Conservation (phyloP, 64 coral and sea anemone species). For the Montipora foliosa region DNA sequence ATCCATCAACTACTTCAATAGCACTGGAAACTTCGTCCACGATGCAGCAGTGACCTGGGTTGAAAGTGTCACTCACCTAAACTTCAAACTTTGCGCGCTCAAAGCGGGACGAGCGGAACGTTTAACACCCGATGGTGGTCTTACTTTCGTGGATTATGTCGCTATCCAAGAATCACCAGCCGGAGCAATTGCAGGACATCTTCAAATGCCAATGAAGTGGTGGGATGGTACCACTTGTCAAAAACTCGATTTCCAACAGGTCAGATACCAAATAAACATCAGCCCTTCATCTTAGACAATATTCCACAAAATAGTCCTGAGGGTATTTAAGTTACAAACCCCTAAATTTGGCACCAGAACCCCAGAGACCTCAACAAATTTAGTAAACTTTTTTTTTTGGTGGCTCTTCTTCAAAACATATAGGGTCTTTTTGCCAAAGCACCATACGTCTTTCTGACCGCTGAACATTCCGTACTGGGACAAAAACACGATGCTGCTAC, state of each 20-base stretch:
- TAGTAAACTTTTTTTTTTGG: no score
- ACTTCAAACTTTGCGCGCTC: slow-evolving; percentile 79
- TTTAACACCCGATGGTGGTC: slow-evolving; percentile 53
- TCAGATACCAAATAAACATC: background rate
- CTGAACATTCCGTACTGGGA: slow-evolving; percentile 10
- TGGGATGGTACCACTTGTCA: slow-evolving; percentile 89
- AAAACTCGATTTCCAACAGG: slow-evolving; percentile 39
- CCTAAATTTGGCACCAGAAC: no score
- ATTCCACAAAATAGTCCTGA: no score
- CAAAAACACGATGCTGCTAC: slow-evolving; percentile 22
- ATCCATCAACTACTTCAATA: slow-evolving; percentile 81
- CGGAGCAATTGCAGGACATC: slow-evolving; percentile 55
- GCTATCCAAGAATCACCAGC: slow-evolving; percentile 80
- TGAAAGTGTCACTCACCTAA: slow-evolving; percentile 57
- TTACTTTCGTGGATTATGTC: slow-evolving; percentile 85
- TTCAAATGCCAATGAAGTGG: slow-evolving; percentile 60
- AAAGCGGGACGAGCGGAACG: slow-evolving; percentile 85
- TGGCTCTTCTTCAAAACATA: no score
- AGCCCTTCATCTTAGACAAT: no score
- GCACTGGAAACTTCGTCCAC: slow-evolving; percentile 42
- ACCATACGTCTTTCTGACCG: slow-evolving; percentile 8
- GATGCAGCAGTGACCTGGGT: slow-evolving; percentile 87
- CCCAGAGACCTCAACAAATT: no score
- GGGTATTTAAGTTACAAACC: no score
- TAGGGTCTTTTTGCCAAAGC: background rate